phyloP scores from a whole-genome alignment of 2,797 vertebrate species.

The Sebastes cheni region DNA sequence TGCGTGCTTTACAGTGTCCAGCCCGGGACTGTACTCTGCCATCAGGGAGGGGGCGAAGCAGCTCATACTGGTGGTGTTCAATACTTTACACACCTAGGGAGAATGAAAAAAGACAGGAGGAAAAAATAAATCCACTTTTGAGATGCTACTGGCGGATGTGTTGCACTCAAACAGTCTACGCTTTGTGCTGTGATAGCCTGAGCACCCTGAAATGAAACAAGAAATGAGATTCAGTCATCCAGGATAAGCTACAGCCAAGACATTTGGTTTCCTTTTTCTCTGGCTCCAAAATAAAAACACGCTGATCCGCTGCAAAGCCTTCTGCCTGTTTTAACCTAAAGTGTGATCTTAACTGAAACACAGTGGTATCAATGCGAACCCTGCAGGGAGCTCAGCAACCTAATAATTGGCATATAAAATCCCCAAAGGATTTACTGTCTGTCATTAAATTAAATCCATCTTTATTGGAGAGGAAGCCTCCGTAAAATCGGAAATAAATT shows the following conservation, averaged over 20 bases:
- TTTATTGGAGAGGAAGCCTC: constrained; percentile 50
- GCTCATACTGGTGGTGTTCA: constrained; percentile 91
- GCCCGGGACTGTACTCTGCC: constrained; percentile 85
- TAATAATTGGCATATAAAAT: constrained; percentile 56
- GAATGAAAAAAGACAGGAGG: not conserved
- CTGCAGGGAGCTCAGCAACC: constrained; percentile 14
- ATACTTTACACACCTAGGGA: constrained; percentile 89
- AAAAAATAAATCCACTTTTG: not conserved
- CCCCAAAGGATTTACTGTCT: constrained; percentile 40
- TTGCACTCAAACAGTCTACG: constrained; percentile 4
- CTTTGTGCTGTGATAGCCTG: constrained; percentile 2
- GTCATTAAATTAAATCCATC: constrained; percentile 67
- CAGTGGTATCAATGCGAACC: constrained; percentile 8
- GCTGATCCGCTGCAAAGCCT: not conserved
- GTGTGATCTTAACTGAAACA: constrained; percentile 46
- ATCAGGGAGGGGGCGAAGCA: constrained; percentile 92
- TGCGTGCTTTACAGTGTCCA: constrained; percentile 90
- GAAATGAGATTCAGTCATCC: constrained; percentile 30
- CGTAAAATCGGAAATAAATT: constrained; percentile 59
- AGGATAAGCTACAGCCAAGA: not conserved
- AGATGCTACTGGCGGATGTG: not conserved
- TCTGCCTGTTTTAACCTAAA: constrained; percentile 38
- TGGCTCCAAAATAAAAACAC: constrained; percentile 10
- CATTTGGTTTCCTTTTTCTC: not conserved
- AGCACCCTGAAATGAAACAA: constrained; percentile 44